phyloP scores from a whole-genome alignment of 1,140 invertebrate genomes.

The Galleria mellonella region DNA sequence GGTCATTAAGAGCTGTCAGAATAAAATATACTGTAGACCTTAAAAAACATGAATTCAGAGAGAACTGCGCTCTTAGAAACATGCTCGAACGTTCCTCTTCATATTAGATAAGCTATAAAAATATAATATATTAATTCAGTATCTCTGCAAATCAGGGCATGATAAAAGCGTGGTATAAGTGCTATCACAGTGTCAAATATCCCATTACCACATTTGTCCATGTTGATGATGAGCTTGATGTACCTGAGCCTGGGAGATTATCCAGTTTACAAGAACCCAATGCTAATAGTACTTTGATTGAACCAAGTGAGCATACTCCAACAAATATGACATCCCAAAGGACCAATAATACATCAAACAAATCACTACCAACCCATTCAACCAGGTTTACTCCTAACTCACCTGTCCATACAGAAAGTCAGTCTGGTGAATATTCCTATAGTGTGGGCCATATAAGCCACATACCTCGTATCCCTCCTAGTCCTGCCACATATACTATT shows the following conservation, averaged over 20 bases:
- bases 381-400: not conserved
- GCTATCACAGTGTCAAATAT: slow-evolving; percentile 56
- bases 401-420: slow-evolving; percentile 6
- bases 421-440: slow-evolving; percentile 19
- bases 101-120: slow-evolving; percentile 8
- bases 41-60: slow-evolving; percentile 51
- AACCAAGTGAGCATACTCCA: not conserved
- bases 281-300: slow-evolving; percentile 39
- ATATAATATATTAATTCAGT: slow-evolving; percentile 20
- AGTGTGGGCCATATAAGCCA: slow-evolving; percentile 55
- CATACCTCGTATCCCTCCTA: slow-evolving; percentile 49
- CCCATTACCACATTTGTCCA: slow-evolving; percentile 51
- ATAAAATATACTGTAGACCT: slow-evolving; percentile 37
- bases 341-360: not conserved
- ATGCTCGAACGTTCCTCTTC: slow-evolving; percentile 17
- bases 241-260: slow-evolving; percentile 12
- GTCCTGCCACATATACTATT: slow-evolving; percentile 41
- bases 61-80: slow-evolving; percentile 26
- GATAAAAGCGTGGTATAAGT: slow-evolving; percentile 51
- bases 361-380: not conserved
- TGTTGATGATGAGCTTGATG: slow-evolving; percentile 34
- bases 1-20: slow-evolving; percentile 21
- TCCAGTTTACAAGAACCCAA: slow-evolving; percentile 31
- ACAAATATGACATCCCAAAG: not conserved
- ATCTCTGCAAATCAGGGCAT: slow-evolving; percentile 35